These are phyloP conservation scores for Laothoe populi DNA, from an alignment of 2,888 invertebrate genomes.

Conservation along the genomic window DNA sequence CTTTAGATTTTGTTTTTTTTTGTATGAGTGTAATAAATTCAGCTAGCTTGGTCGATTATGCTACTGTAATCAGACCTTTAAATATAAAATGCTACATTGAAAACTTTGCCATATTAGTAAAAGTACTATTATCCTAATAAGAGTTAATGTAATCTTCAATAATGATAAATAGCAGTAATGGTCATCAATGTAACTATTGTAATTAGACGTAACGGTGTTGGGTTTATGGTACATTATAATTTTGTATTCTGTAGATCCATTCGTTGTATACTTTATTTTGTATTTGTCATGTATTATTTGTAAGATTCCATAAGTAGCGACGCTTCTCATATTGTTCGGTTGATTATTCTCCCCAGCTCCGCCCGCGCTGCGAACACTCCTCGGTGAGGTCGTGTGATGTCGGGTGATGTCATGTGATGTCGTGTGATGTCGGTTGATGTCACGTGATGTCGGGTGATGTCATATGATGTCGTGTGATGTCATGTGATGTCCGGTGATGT, in stretches of 20 bases:
- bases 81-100: slow-evolving; percentile 81
- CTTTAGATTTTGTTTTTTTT: slow-evolving; percentile 68
- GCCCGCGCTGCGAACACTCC: slow-evolving; percentile 27
- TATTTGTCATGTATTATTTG: slow-evolving; percentile 73
- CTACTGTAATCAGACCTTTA: slow-evolving; percentile 71
- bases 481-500: too few species aligned
- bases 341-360: slow-evolving; percentile 60
- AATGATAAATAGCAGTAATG: slow-evolving; percentile 67
- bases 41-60: slow-evolving; percentile 66
- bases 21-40: slow-evolving; percentile 67
- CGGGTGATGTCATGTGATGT: too few species aligned
- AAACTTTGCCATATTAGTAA: slow-evolving; percentile 85
- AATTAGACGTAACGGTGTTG: slow-evolving; percentile 82
- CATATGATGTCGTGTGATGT: too few species aligned
- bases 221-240: slow-evolving; percentile 77
- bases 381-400: too few species aligned
- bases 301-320: slow-evolving; percentile 66
- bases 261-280: slow-evolving; percentile 72
- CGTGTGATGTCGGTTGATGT: too few species aligned
- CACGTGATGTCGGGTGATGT: too few species aligned
- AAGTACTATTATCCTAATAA: slow-evolving; percentile 80
- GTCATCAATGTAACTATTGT: slow-evolving; percentile 79
- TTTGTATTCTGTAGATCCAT: slow-evolving; percentile 78
- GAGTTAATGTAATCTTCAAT: slow-evolving; percentile 76
- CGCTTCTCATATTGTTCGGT: slow-evolving; percentile 77